Evolutionary conservation across 2,113 vertebrate genomes (phyloP).

Genomic region (Paradoxurus hermaphroditus): DNA sequence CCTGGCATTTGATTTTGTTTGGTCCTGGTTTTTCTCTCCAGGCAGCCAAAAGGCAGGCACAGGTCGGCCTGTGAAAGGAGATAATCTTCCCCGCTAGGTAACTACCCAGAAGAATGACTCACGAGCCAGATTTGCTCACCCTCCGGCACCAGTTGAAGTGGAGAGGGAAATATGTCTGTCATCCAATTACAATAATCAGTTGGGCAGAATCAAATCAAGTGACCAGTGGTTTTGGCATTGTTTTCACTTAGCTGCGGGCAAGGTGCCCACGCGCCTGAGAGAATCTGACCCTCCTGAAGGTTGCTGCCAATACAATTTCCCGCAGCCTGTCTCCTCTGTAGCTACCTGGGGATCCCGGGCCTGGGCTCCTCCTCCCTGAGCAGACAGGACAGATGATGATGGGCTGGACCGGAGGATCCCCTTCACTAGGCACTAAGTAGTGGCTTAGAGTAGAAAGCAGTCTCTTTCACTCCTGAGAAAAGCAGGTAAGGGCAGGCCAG

Average conservation of each 20-base stretch:
- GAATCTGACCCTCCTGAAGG: slow-evolving; percentile 8
- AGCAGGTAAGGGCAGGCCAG: neutral
- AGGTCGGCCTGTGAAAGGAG: slow-evolving; percentile 32
- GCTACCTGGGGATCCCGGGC: neutral
- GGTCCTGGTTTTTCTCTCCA: slow-evolving; percentile 14
- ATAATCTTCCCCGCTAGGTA: slow-evolving; percentile 18
- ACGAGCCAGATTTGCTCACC: neutral
- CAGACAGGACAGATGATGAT: neutral
- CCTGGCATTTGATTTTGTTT: slow-evolving; percentile 48
- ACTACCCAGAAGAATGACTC: neutral
- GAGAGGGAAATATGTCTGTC: slow-evolving; percentile 25
- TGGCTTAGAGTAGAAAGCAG: neutral
- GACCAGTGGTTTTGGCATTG: slow-evolving; percentile 28
- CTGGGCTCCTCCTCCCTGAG: neutral
- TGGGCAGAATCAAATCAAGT: slow-evolving; percentile 55
- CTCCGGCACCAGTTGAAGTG: slow-evolving; percentile 4
- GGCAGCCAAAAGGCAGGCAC: slow-evolving; percentile 9
- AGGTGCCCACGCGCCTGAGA: neutral
- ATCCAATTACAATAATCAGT: slow-evolving; percentile 36
- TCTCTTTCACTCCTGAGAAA: neutral
- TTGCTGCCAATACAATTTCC: neutral
- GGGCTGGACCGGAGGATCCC: neutral
- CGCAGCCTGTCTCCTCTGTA: neutral
- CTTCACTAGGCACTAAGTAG: neutral
- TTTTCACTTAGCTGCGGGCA: slow-evolving; percentile 42